These are phyloP conservation scores for Coryphaenoides rupestris DNA, from an alignment of 2,113 vertebrate genomes.

Conservation along the genomic window DNA sequence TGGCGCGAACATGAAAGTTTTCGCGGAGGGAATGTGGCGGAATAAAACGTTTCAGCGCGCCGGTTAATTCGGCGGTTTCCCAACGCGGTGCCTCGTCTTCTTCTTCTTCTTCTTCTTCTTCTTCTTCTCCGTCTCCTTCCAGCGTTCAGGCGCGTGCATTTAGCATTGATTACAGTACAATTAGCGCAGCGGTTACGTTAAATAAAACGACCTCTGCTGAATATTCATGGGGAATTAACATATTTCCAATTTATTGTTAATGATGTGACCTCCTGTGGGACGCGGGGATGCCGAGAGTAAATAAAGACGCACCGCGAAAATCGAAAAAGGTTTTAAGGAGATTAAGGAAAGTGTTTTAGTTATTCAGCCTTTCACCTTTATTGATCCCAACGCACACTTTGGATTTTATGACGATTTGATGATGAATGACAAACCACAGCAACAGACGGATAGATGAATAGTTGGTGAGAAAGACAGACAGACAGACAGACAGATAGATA, in stretches of 20 bases:
- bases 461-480: neutral
- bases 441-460: neutral
- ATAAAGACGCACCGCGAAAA: slow-evolving; percentile 30
- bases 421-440: neutral
- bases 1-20: slow-evolving; percentile 24
- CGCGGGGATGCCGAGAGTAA: slow-evolving; percentile 39
- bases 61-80: no score
- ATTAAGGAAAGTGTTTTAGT: no score
- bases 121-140: no score
- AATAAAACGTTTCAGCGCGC: no score
- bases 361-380: neutral
- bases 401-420: neutral
- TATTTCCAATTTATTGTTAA: slow-evolving; percentile 40
- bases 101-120: slow-evolving; percentile 20
- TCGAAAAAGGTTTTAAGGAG: neutral
- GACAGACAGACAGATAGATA: neutral
- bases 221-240: slow-evolving; percentile 49
- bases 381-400: neutral
- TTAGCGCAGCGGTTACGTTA: slow-evolving; percentile 48
- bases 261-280: slow-evolving; percentile 39
- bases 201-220: slow-evolving; percentile 45
- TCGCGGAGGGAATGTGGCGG: no score
- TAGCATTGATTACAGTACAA: slow-evolving; percentile 53
- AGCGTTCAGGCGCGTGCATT: slow-evolving; percentile 19
- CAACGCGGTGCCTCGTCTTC: slow-evolving; percentile 5